These are phyloP conservation scores for Mastomys natalensis DNA, from an alignment of 2,113 vertebrate species.

Conservation along the genomic window DNA sequence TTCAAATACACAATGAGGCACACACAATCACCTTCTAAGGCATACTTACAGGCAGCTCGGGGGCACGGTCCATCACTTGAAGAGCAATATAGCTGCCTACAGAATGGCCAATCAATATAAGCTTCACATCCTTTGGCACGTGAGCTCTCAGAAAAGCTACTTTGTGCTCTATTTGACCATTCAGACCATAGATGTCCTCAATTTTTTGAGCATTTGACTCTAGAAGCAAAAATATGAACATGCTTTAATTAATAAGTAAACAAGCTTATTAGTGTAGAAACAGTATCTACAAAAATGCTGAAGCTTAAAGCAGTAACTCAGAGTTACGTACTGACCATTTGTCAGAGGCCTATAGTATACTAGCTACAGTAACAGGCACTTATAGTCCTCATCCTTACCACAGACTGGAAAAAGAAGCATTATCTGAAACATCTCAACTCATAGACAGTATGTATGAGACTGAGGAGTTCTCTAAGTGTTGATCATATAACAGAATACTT, in stretches of 20 bases:
- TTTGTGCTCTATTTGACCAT: slow-evolving; percentile 96
- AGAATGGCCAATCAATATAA: slow-evolving; percentile 95
- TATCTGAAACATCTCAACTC: background rate
- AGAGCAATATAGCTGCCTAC: slow-evolving; percentile 95
- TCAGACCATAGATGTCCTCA: slow-evolving; percentile 93
- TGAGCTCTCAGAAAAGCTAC: slow-evolving; percentile 92
- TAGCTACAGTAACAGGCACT: background rate
- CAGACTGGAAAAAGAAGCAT: background rate
- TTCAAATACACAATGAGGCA: accelerated
- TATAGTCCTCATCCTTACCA: background rate
- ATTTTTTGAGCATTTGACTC: slow-evolving; percentile 86
- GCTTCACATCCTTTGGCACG: slow-evolving; percentile 90
- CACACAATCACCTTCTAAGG: accelerated
- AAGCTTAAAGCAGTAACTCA: background rate
- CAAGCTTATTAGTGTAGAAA: background rate
- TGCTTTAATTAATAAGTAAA: background rate
- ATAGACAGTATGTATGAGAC: background rate
- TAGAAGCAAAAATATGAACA: slow-evolving; percentile 80
- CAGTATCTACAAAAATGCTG: background rate
- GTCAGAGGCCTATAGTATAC: background rate
- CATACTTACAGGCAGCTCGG: slow-evolving; percentile 90
- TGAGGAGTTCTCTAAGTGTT: background rate
- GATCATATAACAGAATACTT: background rate
- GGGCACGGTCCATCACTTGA: slow-evolving; percentile 93
- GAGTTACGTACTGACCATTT: background rate